Conservation (phyloP, 2,113 vertebrate genomes). For the Ammodramus savannarum region DNA sequence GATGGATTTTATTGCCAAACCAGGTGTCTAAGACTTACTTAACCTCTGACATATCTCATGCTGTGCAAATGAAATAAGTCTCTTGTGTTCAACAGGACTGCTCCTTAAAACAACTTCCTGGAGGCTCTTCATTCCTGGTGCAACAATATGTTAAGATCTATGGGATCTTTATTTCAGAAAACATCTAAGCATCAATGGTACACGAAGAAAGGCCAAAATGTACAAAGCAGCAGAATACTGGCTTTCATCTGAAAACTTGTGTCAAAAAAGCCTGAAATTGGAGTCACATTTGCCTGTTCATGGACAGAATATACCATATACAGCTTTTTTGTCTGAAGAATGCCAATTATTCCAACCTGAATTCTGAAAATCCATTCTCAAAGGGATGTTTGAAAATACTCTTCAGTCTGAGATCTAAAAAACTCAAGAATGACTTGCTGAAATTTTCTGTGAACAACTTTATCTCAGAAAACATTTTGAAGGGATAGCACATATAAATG, state of each 20-base stretch:
- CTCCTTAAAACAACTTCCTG: neutral
- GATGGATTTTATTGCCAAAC: neutral
- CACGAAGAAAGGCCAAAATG: neutral
- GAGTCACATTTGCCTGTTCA: neutral
- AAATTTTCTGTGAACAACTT: constrained; percentile 17
- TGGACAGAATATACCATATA: neutral
- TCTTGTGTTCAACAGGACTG: neutral
- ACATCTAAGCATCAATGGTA: neutral
- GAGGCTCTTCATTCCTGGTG: neutral
- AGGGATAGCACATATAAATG: neutral
- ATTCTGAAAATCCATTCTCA: neutral
- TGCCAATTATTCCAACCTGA: neutral
- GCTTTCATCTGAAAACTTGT: neutral
- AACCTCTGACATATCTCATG: neutral
- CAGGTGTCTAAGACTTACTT: neutral
- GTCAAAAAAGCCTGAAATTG: neutral
- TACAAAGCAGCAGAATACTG: neutral
- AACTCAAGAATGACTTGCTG: neutral
- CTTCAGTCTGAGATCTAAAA: constrained; percentile 8
- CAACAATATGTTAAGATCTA: neutral
- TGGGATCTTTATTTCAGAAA: neutral
- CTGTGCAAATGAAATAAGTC: neutral
- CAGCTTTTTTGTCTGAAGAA: neutral
- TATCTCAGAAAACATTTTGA: constrained; percentile 27
- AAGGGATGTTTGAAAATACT: constrained; percentile 26